Base-by-base conservation (phyloP, 2,113 vertebrate species). In the Myiozetetes cayanensis region DNA sequence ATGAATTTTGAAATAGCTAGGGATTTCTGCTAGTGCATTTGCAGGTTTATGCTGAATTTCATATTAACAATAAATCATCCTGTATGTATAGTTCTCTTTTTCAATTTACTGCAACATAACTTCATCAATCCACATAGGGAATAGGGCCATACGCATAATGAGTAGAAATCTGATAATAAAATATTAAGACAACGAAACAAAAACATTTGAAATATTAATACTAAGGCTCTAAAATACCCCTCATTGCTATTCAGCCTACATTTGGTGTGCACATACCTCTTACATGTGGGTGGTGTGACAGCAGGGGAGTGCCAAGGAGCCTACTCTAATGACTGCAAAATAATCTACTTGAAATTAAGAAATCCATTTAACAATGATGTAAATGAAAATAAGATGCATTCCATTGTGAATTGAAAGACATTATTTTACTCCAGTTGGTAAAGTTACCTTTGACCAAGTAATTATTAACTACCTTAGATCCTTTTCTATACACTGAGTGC, bases 1-100 rank as follows among this genome's bases (percentile, higher is more conserved):
- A 96, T 70, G 96, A 97, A 96, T 97, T 97, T 94, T 97, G 95
- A 97, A 98, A 97, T 96, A 97, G 94, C 96, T 97, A 88, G 94
- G 94, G 96, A 98, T 96, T 97, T 95, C 87, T 93, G 89, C 83
- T 85, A n/a, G 81, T 96, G 68, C 76, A 90, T 94, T 97, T 95
- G 94, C 89, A 89, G 87, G 94, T 96, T 97, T 89, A 81, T 85
- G 96, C 89, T 92, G 96, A 97, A 97, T 97, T 98, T 96, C 93
- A 92, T 93, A 97, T 97, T 96, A 96, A 96, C 39, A 66, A 97
- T 98, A 98, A 97, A 97, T 97, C 96, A 96, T 58, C 31, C 62
- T 93, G 90, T 82, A 96, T 95, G 79, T 95, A 85, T 87, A 73
- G 79, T 93, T 96, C 98, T 97, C 95, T 97, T 87, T 97, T 97